Evolutionary conservation across 92 coral and sea anemone genomes (phyloP).

Genomic region (Montipora capitata): DNA sequence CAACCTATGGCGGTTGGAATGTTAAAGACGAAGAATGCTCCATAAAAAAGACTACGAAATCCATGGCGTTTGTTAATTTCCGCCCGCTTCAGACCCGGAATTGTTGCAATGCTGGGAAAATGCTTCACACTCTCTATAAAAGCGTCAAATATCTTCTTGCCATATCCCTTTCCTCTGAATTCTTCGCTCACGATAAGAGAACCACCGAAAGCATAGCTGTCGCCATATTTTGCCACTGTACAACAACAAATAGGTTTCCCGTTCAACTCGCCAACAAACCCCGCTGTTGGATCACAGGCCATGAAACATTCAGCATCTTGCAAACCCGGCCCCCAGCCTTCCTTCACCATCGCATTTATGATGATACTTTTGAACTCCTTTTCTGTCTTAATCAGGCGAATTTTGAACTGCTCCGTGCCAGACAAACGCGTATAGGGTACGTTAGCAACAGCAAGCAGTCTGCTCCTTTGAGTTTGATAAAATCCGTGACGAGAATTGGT

Average conservation of each 20-base stretch:
- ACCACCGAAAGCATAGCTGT: background rate
- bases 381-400: background rate
- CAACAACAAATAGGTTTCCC: conserved; percentile 33
- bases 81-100: background rate
- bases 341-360: background rate
- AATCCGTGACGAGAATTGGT: too few relatives aligned
- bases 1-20: conserved; percentile 4
- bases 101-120: conserved; percentile 5
- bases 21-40: conserved; percentile 8
- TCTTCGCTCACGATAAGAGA: conserved; percentile 29
- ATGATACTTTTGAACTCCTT: conserved; percentile 1
- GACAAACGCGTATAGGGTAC: too few relatives aligned
- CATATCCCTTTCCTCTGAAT: conserved; percentile 58
- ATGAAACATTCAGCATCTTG: conserved; percentile 26
- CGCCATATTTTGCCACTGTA: conserved; percentile 26
- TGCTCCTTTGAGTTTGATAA: too few relatives aligned
- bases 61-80: conserved; percentile 12
- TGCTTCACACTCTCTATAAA: background rate
- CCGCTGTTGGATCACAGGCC: conserved; percentile 39
- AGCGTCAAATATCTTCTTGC: conserved; percentile 19
- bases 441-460: too few relatives aligned
- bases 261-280: conserved; percentile 50
- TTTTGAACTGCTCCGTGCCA: too few relatives aligned
- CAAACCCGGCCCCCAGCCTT: conserved; percentile 36
- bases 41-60: conserved; percentile 18